These are phyloP conservation scores for Habrosyne pyritoides DNA, from an alignment of 2,888 invertebrate genomes.

Conservation along the genomic window DNA sequence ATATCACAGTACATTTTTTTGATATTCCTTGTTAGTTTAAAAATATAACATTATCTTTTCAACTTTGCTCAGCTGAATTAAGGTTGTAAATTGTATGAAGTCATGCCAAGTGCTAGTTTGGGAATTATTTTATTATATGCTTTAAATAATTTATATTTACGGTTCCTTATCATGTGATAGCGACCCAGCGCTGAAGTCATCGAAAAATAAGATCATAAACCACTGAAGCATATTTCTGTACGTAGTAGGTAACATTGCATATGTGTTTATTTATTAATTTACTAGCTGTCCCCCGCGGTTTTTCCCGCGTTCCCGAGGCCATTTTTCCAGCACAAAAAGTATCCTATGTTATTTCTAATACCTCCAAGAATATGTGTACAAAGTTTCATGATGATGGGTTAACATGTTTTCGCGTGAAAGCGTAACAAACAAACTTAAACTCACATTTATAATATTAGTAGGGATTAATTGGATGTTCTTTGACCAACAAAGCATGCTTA, in stretches of 20 bases:
- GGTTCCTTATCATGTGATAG: slow-evolving; percentile 36
- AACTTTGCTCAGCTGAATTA: background rate
- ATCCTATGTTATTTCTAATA: no score
- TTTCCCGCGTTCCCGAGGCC: no score
- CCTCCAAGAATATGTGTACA: no score
- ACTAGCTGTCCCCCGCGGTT: no score
- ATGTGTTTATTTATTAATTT: background rate
- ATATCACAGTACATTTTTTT: no score
- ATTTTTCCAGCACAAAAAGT: no score
- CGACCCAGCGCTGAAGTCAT: slow-evolving; percentile 28
- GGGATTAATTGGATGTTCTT: no score
- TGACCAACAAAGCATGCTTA: no score
- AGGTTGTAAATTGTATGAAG: slow-evolving; percentile 8
- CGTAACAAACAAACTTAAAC: no score
- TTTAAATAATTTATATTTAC: slow-evolving; percentile 39
- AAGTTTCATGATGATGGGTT: no score
- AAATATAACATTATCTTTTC: background rate
- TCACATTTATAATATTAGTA: no score
- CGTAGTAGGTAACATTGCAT: background rate
- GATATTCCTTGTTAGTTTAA: background rate
- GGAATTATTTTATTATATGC: slow-evolving; percentile 37
- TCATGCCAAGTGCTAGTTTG: slow-evolving; percentile 15
- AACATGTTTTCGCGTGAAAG: no score
- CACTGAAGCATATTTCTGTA: background rate
- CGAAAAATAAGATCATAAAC: slow-evolving; percentile 28